Evolutionary conservation across 2,113 vertebrate species (phyloP).

Genomic region (Limanda limanda): DNA sequence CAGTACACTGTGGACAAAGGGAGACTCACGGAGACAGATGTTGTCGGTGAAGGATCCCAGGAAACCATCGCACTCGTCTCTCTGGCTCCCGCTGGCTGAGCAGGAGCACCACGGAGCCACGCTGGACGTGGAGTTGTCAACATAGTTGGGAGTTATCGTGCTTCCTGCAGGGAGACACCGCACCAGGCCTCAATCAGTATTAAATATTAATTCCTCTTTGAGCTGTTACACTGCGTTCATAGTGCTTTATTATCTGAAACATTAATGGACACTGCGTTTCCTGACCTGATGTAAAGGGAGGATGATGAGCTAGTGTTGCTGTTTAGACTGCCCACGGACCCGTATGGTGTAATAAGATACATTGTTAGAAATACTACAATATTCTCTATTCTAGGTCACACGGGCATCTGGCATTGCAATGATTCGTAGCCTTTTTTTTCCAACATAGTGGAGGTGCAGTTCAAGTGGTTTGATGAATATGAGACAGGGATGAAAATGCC

Average conservation of each 20-base stretch:
- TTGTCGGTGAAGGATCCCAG: conserved; percentile 89
- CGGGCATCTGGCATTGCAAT: conserved; percentile 6
- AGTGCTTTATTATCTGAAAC: conserved; percentile 40
- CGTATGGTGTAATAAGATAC: background rate
- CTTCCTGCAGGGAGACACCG: conserved; percentile 84
- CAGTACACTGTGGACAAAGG: background rate
- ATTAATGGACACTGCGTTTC: conserved; percentile 46
- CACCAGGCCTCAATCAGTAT: conserved; percentile 51
- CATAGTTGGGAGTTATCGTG: conserved; percentile 92
- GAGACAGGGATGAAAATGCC: conserved; percentile 64
- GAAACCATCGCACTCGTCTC: conserved; percentile 87
- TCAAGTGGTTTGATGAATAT: conserved; percentile 71
- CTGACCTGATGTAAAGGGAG: conserved; percentile 19
- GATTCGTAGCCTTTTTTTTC: background rate
- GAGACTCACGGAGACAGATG: conserved; percentile 91
- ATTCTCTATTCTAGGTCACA: conserved; percentile 39
- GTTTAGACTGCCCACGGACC: background rate
- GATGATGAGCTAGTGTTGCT: background rate
- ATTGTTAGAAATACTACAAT: conserved; percentile 2
- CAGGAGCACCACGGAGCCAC: conserved; percentile 94
- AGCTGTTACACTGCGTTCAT: conserved; percentile 33
- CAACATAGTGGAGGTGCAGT: conserved; percentile 32
- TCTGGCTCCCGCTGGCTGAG: conserved; percentile 87
- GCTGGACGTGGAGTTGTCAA: conserved; percentile 87
- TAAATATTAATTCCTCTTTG: conserved; percentile 62